A percentile compares a stretch with the other conserved stretches of the same genome.
phyloP scores from a whole-genome alignment of 2,113 vertebrate genomes.

The Cyrtonyx montezumae region DNA sequence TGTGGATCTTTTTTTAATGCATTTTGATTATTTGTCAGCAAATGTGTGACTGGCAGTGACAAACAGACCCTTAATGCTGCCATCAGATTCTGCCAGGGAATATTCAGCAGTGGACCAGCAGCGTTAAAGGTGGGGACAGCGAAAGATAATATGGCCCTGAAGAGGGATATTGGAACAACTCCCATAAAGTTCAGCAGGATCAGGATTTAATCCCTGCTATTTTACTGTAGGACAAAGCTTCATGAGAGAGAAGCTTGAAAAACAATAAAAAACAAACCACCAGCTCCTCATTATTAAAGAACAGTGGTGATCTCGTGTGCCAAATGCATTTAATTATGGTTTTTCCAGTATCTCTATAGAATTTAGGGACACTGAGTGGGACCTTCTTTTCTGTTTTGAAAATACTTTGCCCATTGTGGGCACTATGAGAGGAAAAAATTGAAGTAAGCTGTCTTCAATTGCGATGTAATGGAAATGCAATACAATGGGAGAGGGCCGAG shows the following conservation, averaged over 20 bases:
- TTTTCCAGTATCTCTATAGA: constrained; percentile 59
- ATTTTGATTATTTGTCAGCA: background rate
- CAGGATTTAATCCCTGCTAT: constrained; percentile 25
- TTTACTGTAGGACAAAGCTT: constrained; percentile 36
- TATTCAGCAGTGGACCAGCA: background rate
- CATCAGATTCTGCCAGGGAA: background rate
- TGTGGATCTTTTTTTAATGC: background rate
- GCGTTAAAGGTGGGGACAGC: background rate
- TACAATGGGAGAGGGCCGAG: constrained; percentile 64
- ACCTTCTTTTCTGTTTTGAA: constrained; percentile 55
- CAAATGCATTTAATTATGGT: constrained; percentile 50
- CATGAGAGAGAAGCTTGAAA: background rate
- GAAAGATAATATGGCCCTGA: background rate
- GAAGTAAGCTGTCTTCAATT: constrained; percentile 64
- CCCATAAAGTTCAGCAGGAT: background rate
- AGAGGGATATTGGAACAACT: constrained; percentile 4
- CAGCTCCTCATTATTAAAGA: background rate
- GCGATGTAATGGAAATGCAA: constrained; percentile 59
- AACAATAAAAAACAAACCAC: background rate
- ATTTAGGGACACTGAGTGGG: constrained; percentile 23
- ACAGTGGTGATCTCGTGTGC: constrained; percentile 28
- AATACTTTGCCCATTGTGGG: constrained; percentile 68
- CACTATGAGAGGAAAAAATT: constrained; percentile 54
- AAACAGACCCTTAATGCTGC: background rate
- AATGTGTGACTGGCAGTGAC: background rate